Base-by-base conservation (phyloP, 1,140 invertebrate species). In the Zaprionus lachaisei region DNA sequence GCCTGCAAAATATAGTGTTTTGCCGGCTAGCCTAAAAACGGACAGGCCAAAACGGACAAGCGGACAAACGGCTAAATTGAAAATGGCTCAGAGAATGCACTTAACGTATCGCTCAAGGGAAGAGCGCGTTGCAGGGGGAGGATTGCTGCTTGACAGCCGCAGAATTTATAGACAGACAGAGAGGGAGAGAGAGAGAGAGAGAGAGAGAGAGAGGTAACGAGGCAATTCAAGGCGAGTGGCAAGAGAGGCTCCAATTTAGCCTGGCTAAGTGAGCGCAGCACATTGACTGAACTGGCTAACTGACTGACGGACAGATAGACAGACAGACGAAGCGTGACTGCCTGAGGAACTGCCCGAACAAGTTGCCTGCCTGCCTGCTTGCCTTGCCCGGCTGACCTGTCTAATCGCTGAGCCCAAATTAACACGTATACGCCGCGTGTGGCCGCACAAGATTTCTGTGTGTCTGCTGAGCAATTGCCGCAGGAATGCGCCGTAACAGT, bases 361-460 rank as follows among this genome's bases (percentile, higher is more conserved):
- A 34, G n/a, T 61, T 64, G 49, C 41, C 68, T 71, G 49, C 41
- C 22, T 5, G 63, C 55, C 44, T 44, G 15, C n/a, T 17, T 47
- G 44, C 6, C 44, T 22, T 22, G 47, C 9, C 47, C 1, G 47
- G 20, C 47, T 51, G 47, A 51, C 24, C 63, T 85, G 82, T 85
- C 83, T 85, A 85, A 85, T 85, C 83, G 82, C 49, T 76, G 75
- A 49, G 41, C 75, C 83, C 81, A 90, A 89, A 89, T 89, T 89
- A 89, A 89, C 84, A 89, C 84, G 85, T 89, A 90, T 89, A 89
- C 85, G 80, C 83, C 83, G 41, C n/a, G 72, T 77, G 80, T 87
- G 84, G 85, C 72, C 72, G 71, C 56, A 61, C 78, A 79, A 81
- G 81, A 89, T 84, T 89, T 81, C 71, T 71, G 83, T 78, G 77